A percentile compares a stretch with the other conserved stretches of the same genome.
Conservation (phyloP, 2,888 invertebrate genomes). For the Luffia ferchaultella region DNA sequence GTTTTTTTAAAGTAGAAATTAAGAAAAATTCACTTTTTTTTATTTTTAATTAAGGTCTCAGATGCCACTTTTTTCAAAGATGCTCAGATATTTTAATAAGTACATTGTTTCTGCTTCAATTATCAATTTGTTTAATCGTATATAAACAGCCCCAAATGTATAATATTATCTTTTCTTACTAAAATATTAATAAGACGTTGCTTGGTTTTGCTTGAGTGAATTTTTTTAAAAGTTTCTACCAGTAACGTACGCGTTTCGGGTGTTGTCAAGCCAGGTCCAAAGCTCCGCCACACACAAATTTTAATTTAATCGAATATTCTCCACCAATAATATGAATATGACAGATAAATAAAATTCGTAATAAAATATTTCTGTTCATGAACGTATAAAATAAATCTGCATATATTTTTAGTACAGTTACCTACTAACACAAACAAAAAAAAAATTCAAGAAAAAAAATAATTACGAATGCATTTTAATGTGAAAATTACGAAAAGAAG, state of each 20-base stretch:
- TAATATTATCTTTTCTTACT: background rate
- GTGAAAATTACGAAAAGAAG: too few relatives aligned
- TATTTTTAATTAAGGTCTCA: background rate
- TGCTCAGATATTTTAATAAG: background rate
- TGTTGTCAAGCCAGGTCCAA: slow-evolving; percentile 16
- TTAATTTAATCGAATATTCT: too few relatives aligned
- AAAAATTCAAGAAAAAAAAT: too few relatives aligned
- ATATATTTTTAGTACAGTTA: too few relatives aligned
- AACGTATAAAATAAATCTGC: too few relatives aligned
- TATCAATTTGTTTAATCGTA: background rate
- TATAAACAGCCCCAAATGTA: background rate
- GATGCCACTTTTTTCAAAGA: background rate
- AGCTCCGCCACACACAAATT: slow-evolving; percentile 9
- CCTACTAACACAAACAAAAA: too few relatives aligned
- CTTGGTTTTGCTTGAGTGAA: slow-evolving; percentile 27
- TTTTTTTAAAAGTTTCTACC: slow-evolving; percentile 27
- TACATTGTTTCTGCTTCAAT: background rate
- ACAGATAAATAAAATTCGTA: too few relatives aligned
- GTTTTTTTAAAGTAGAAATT: background rate
- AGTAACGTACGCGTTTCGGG: slow-evolving; percentile 24
- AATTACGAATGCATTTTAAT: too few relatives aligned
- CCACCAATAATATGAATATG: too few relatives aligned
- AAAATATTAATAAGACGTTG: slow-evolving; percentile 25
- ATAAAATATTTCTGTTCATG: too few relatives aligned
- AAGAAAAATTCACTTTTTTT: background rate